phyloP scores from a whole-genome alignment of 2,113 vertebrate species.

The Telmatochromis sp. region DNA sequence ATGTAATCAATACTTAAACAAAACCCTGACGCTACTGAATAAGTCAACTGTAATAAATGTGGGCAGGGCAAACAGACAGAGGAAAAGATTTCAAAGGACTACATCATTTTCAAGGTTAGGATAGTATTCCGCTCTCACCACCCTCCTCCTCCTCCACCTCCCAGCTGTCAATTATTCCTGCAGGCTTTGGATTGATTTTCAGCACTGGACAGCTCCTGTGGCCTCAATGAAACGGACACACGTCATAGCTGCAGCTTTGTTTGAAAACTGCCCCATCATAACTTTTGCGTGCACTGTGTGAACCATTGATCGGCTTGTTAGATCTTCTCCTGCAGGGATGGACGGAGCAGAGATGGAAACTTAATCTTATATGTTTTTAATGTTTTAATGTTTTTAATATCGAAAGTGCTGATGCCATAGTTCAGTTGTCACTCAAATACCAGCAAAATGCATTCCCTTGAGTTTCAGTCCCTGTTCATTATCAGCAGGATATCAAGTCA shows the following conservation, averaged over 20 bases:
- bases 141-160: not conserved
- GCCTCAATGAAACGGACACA: constrained; percentile 29
- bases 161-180: constrained; percentile 49
- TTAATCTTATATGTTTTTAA: not conserved
- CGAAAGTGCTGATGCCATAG: not conserved
- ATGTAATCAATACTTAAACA: not conserved
- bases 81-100: constrained; percentile 6
- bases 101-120: constrained; percentile 32
- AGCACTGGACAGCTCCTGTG: constrained; percentile 64
- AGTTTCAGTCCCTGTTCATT: not conserved
- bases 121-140: not conserved
- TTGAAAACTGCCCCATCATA: constrained; percentile 39
- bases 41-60: not conserved
- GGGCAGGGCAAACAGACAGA: not conserved
- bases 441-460: not conserved
- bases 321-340: not conserved
- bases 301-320: constrained; percentile 4
- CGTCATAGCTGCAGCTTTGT: constrained; percentile 46
- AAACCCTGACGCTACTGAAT: not conserved
- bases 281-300: constrained; percentile 11
- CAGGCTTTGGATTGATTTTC: constrained; percentile 59
- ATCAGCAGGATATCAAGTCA: not conserved
- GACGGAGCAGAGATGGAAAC: not conserved
- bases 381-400: not conserved
- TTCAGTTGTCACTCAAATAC: not conserved